Base-by-base conservation (phyloP, 2,113 vertebrate genomes). In the Leucopsar rothschildi region DNA sequence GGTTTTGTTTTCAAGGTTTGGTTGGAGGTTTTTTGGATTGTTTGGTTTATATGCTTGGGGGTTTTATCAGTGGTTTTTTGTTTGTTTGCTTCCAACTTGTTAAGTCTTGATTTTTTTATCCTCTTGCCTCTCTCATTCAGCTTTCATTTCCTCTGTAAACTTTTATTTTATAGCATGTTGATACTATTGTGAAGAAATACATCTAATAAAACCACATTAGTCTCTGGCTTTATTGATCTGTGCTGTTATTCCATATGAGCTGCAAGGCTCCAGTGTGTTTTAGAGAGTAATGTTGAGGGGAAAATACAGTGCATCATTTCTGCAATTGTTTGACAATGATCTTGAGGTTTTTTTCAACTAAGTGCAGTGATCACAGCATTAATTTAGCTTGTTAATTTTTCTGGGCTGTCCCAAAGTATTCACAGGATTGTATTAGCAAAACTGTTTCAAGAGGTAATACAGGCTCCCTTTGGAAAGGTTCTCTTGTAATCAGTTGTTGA, bases 141-240 rank as follows among this genome's bases (percentile, higher is more conserved):
- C n/a, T 85, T 90, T 37, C 35, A 31, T 91, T 85, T 78, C 57
- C 21, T 37, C 40, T 86, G 69, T 56, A 71, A 79, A 35, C 15
- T 68, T 57, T 31, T 28, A 24, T 37, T 69, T 82, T 68, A 25
- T 35, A 23, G 14, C 64, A 78, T 47, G 37, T n/a, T 86, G 83
- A 79, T 86, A 44, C 7, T 45, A 22, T 33, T 79, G 59, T 79
- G 89, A 93, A 91, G 83, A 76, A 92, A 87, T 68, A 79, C 12
- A 59, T 90, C n/a, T 64, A 15, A 15, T 42, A 68, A 88, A 94
- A 45, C 27, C 40, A 14, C 88, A 64, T 91, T 76, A 79, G 29
- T 87, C 42, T 76, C 57, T 44, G 47, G 21, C 31, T 88, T 78
- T 81, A 81, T 92, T 92, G 92, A 86, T 92, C 65, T 52, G 15